phyloP scores from a whole-genome alignment of 1,140 invertebrate genomes.

The Lysiphlebus fabarum region DNA sequence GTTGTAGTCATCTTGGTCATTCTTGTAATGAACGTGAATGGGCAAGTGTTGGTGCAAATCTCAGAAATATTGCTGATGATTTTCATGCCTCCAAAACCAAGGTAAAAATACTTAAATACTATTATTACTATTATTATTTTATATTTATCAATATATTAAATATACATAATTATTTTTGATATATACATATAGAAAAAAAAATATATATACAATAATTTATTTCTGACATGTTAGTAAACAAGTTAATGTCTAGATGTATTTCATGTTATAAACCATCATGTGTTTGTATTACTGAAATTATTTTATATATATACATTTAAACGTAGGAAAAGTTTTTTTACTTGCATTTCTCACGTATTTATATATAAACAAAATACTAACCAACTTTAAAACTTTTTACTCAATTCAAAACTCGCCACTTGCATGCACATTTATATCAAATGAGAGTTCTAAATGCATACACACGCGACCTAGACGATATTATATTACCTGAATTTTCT shows the following conservation, averaged over 20 bases:
- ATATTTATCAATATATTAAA: too few species aligned
- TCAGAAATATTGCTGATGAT: slow-evolving; percentile 53
- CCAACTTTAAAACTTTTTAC: slow-evolving; percentile 28
- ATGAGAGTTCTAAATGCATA: background rate
- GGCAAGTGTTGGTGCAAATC: slow-evolving; percentile 49
- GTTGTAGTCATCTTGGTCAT: slow-evolving; percentile 33
- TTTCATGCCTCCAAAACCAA: slow-evolving; percentile 52
- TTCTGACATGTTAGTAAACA: too few species aligned
- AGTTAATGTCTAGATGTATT: too few species aligned
- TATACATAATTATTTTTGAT: too few species aligned
- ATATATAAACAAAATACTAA: slow-evolving; percentile 10
- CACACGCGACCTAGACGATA: background rate
- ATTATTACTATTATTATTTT: too few species aligned
- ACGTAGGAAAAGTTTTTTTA: too few species aligned
- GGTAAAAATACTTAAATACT: slow-evolving; percentile 33
- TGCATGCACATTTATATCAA: slow-evolving; percentile 7
- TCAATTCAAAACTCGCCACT: slow-evolving; percentile 22
- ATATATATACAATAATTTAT: too few species aligned
- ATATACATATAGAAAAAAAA: too few species aligned
- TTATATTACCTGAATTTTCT: slow-evolving; percentile 11
- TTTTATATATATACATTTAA: too few species aligned
- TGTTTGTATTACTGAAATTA: too few species aligned
- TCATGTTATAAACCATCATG: too few species aligned
- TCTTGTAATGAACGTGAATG: slow-evolving; percentile 44
- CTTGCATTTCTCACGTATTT: background rate